Conservation (phyloP, 2,113 vertebrate species). For the Mesembrinibis cayennensis region DNA sequence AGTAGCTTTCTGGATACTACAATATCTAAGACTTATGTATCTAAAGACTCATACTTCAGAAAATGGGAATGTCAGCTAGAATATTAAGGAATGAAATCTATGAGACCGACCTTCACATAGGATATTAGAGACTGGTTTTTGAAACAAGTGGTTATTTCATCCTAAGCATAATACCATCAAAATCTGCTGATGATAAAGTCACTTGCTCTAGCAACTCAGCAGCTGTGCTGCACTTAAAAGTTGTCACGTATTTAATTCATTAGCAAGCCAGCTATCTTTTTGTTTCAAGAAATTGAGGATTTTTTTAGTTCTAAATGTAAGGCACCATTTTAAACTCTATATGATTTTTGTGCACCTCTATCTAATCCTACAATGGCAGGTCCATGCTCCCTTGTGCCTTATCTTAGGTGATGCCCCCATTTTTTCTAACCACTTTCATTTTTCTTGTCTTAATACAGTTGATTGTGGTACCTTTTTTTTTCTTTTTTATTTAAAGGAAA, state of each 20-base stretch:
- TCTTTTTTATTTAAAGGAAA: slow-evolving; percentile 43
- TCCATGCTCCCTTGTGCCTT: not conserved
- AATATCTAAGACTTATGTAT: slow-evolving; percentile 68
- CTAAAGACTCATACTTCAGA: slow-evolving; percentile 68
- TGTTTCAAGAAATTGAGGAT: not conserved
- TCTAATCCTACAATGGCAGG: not conserved
- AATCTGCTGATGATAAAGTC: slow-evolving; percentile 66
- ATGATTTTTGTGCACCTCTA: not conserved
- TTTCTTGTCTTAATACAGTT: slow-evolving; percentile 18
- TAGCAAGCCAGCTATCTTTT: slow-evolving; percentile 27
- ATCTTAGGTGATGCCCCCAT: not conserved
- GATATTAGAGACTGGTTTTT: slow-evolving; percentile 43
- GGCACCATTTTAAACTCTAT: not conserved
- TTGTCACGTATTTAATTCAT: slow-evolving; percentile 61
- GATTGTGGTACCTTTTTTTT: not conserved
- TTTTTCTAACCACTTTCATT: slow-evolving; percentile 11
- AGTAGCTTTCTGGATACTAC: slow-evolving; percentile 51
- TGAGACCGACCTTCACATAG: slow-evolving; percentile 56
- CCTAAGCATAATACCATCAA: slow-evolving; percentile 55
- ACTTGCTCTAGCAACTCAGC: slow-evolving; percentile 57
- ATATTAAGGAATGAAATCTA: slow-evolving; percentile 72
- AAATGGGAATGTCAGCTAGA: slow-evolving; percentile 68
- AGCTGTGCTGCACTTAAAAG: slow-evolving; percentile 28
- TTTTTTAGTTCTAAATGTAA: not conserved
- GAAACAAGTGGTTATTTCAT: slow-evolving; percentile 63